These are phyloP conservation scores for Neomicropteryx cornuta DNA, from an alignment of 1,140 invertebrate species.

Conservation along the genomic window DNA sequence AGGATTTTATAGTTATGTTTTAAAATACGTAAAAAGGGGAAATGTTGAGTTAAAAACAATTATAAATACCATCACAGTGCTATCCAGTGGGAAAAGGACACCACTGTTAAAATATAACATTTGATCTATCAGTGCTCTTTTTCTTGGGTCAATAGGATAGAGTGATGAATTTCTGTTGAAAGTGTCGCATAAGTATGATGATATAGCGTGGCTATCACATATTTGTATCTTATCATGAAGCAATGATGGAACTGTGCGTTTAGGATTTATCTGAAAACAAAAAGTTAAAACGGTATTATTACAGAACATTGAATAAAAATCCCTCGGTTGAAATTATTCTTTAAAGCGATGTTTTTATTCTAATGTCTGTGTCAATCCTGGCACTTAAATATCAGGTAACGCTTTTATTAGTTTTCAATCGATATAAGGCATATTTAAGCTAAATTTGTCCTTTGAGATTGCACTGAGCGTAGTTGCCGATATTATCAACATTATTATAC, in stretches of 20 bases:
- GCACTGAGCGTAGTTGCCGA: too few species aligned
- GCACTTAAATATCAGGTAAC: too few species aligned
- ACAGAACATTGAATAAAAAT: too few species aligned
- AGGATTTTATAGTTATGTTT: not conserved
- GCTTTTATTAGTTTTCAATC: too few species aligned
- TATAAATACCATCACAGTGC: constrained; percentile 7
- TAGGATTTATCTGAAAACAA: constrained; percentile 12
- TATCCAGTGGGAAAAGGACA: constrained; percentile 9
- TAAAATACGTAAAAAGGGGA: too few species aligned
- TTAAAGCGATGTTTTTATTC: too few species aligned
- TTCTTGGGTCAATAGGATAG: constrained; percentile 5
- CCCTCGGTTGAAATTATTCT: too few species aligned
- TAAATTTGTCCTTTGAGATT: too few species aligned
- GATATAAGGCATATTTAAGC: too few species aligned
- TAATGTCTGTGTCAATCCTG: too few species aligned
- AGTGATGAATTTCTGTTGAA: constrained; percentile 3
- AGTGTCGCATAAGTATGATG: constrained; percentile 8
- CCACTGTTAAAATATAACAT: constrained; percentile 10
- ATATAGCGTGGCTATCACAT: constrained; percentile 13
- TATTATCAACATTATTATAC: too few species aligned
- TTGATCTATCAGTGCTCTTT: constrained; percentile 11
- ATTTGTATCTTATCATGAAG: constrained; percentile 5
- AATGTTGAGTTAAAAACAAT: not conserved
- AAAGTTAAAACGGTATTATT: too few species aligned
- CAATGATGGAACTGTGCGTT: constrained; percentile 9